Percentiles rank a stretch among this genome's conserved stretches.
These are phyloP conservation scores for Strigamia maritima DNA, from an alignment of 2,888 invertebrate genomes.

Conservation along the genomic window DNA sequence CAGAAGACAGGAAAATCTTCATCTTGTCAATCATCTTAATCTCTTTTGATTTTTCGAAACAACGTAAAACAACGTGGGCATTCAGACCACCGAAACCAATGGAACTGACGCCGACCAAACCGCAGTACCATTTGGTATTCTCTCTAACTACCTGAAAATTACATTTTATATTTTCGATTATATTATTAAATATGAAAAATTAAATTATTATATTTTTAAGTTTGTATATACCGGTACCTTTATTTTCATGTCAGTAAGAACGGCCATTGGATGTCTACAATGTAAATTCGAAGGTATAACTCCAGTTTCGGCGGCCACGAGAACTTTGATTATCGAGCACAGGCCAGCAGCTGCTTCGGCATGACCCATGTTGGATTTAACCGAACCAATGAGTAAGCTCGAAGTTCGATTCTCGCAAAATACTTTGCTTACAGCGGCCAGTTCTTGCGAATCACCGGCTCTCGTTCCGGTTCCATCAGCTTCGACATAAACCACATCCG, in stretches of 20 bases:
- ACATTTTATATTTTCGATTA: too few species aligned
- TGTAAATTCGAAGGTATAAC: conserved; percentile 89
- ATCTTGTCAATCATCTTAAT: not conserved
- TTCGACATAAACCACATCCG: conserved; percentile 84
- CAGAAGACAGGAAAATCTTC: conserved; percentile 43
- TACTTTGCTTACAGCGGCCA: conserved; percentile 86
- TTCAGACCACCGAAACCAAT: conserved; percentile 98
- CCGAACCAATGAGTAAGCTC: conserved; percentile 88
- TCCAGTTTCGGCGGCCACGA: conserved; percentile 88
- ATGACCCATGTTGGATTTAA: conserved; percentile 99
- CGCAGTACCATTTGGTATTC: conserved; percentile 81
- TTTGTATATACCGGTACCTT: too few species aligned
- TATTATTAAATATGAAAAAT: too few species aligned
- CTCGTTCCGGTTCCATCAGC: conserved; percentile 99
- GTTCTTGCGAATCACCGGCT: conserved; percentile 95
- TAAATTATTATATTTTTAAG: too few species aligned
- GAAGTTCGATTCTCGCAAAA: conserved; percentile 76
- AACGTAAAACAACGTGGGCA: conserved; percentile 81
- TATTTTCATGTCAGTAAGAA: conserved; percentile 68
- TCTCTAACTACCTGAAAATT: conserved; percentile 69
- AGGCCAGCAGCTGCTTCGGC: conserved; percentile 82
- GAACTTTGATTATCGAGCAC: conserved; percentile 82
- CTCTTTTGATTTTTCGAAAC: conserved; percentile 55
- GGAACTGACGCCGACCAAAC: conserved; percentile 86
- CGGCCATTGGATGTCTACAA: conserved; percentile 77